A percentile compares a stretch with the other conserved stretches of the same genome.
Conservation (phyloP, 2,797 vertebrate genomes). For the Syngnathus rostellatus region DNA sequence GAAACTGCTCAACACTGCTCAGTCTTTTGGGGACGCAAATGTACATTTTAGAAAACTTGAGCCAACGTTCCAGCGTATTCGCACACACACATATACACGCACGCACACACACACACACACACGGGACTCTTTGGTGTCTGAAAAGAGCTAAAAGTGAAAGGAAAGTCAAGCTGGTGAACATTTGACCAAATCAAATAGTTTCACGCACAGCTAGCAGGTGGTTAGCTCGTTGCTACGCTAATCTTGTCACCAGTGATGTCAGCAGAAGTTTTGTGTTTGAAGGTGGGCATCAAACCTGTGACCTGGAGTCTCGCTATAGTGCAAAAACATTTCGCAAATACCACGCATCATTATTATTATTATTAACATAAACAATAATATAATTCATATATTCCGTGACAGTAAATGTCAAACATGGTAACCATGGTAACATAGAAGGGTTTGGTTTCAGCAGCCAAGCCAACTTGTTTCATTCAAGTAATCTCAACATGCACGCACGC, state of each 20-base stretch:
- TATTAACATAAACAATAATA: constrained; percentile 52
- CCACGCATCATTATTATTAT: constrained; percentile 29
- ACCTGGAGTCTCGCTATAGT: constrained; percentile 78
- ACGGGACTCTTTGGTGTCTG: constrained; percentile 88
- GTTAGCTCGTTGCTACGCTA: constrained; percentile 1
- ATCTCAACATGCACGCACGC: constrained; percentile 71
- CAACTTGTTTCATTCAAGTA: constrained; percentile 99
- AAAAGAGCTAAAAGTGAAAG: constrained; percentile 48
- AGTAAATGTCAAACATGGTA: constrained; percentile 56
- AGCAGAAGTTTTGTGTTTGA: constrained; percentile 1
- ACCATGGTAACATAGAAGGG: constrained; percentile 81
- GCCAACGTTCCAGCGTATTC: constrained; percentile 2
- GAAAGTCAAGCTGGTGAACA: constrained; percentile 2
- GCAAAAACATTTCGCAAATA: constrained; percentile 81
- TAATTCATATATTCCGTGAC: constrained; percentile 62
- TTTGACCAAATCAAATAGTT: not conserved
- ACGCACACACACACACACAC: constrained; percentile 34
- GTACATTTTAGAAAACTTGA: not conserved
- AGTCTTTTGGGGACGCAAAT: not conserved
- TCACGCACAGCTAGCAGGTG: not conserved
- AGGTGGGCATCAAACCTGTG: constrained; percentile 26
- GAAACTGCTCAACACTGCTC: not conserved
- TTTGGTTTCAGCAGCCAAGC: constrained; percentile 97
- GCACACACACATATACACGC: not conserved
- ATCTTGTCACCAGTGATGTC: not conserved